Evolutionary conservation across 2,888 invertebrate species (phyloP).

Genomic region (Bombyx huttoni): DNA sequence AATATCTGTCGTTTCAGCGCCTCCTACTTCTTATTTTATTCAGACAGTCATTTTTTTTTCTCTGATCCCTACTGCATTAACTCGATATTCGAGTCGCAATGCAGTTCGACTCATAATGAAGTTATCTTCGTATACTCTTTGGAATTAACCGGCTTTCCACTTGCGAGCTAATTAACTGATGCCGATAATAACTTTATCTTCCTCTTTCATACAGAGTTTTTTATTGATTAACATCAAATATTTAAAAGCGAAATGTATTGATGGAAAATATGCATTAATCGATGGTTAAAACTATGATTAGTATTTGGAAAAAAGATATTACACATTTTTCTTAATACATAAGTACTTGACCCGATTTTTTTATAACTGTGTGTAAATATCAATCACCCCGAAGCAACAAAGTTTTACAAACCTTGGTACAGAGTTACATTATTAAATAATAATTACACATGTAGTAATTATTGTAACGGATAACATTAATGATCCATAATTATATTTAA

Average conservation of each 20-base stretch:
- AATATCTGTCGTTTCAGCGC: conserved; percentile 68
- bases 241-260: too few relatives aligned
- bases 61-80: conserved; percentile 61
- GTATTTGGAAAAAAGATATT: too few relatives aligned
- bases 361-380: background rate
- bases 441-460: background rate
- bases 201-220: too few relatives aligned
- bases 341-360: too few relatives aligned
- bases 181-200: too few relatives aligned
- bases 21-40: conserved; percentile 71
- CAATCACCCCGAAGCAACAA: background rate
- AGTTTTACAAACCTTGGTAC: background rate
- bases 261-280: too few relatives aligned
- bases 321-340: too few relatives aligned
- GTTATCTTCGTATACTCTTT: conserved; percentile 9
- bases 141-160: background rate
- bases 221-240: too few relatives aligned
- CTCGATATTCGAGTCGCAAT: conserved; percentile 50
- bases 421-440: background rate
- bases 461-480: background rate
- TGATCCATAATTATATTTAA: background rate
- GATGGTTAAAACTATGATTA: too few relatives aligned
- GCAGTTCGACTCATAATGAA: conserved; percentile 65
- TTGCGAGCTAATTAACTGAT: background rate
- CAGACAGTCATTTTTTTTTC: conserved; percentile 43